Evolutionary conservation across 2,797 vertebrate species (phyloP), one percentile per base, ranked within the genome.

Genomic region (Pseudochirops cupreus): DNA sequence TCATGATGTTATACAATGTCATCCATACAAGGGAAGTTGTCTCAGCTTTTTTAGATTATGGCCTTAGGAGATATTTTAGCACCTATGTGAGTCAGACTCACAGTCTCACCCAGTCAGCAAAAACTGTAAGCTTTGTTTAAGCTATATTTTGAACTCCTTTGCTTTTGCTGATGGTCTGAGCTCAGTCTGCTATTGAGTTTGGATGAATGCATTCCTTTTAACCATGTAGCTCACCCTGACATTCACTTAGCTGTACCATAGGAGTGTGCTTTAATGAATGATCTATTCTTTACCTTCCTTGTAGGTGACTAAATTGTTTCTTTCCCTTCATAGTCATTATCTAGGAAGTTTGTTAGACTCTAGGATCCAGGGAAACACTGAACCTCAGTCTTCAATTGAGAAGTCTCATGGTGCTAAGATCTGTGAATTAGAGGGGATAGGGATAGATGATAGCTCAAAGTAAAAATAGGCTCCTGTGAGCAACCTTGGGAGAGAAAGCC

Each of bases 401-500:
- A 93, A 53, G 33, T 74, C n/a, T 95, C 91, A 52, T 92, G 57
- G 54, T 58, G n/a, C 94, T 95, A 93, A 91, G 91, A 94, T 59
- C 96, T 96, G 94, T 94, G 95, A 96, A 97, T 97, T 97, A 97
- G 92, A 97, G 94, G 16, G 54, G 46, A n/a, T 4, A 0, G n/a
- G 96, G 97, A 97, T 97, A 97, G 97, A 97, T 97, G 94, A 98
- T 97, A 97, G 95, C 90, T 59, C n/a, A 52, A 74, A 39, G n/a
- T 74, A 39, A 39, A 74, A 39, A 39, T 39, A 56, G 82, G 53
- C 96, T 96, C 93, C 16, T 0, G 90, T 10, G 52, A 96, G 95
- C 95, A 94, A 93, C 90, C 31, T 1, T 53, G 52, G 26, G 31
- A 96, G 95, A 98, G 96, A 97, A 97, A 98, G 97, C 46, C 56